Evolutionary conservation across 1,140 invertebrate genomes (phyloP), one percentile per base, ranked within the genome.

Genomic region (Tetramorium alpestre): DNA sequence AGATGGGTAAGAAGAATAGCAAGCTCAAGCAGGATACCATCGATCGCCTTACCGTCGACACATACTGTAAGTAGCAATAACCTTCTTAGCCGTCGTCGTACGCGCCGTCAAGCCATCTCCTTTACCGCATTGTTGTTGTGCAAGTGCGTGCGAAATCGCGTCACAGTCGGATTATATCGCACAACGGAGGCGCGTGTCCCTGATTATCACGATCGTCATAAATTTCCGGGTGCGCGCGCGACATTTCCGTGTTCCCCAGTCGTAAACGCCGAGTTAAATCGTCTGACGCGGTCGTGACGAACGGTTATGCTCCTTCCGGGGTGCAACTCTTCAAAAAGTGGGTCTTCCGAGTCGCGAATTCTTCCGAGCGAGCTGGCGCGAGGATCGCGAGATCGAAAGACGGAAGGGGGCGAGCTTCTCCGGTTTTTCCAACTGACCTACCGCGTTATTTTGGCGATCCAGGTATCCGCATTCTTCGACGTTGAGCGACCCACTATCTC

Each of bases 11-110:
- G 96, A 98, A 98, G 95, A 98, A 98, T 94, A 98, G 98, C 67
- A 99, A 99, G 96, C 96, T 98, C 93, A 98, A 98, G 96, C 98
- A 98, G 95, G 98, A 98, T 95, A 98, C 98, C 87, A 98, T 99
- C 94, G 98, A 98, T 95, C 96, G 98, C 91, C 96, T 99, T 85
- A 98, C 97, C 90, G 97, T 97, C 75, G 98, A 98, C 91, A 99
- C 98, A 89, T 98, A 98, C 96, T 98, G 98, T 99, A 95, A 98
- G 98, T 98, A 91, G 25, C 51, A 86, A 90, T 16, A 41, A 65
- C 60, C 38, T 47, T 73, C 72, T 84, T 78, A 58, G 56, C n/a
- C 6, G n/a, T 49, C 6, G n/a, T 49, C 0, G 11, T 11, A 47
- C 41, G 8, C 67, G 6, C 7, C n/a, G 3, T n/a, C 33, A 3